Evolutionary conservation across 2,113 vertebrate species (phyloP).

Genomic region (Indri indri): DNA sequence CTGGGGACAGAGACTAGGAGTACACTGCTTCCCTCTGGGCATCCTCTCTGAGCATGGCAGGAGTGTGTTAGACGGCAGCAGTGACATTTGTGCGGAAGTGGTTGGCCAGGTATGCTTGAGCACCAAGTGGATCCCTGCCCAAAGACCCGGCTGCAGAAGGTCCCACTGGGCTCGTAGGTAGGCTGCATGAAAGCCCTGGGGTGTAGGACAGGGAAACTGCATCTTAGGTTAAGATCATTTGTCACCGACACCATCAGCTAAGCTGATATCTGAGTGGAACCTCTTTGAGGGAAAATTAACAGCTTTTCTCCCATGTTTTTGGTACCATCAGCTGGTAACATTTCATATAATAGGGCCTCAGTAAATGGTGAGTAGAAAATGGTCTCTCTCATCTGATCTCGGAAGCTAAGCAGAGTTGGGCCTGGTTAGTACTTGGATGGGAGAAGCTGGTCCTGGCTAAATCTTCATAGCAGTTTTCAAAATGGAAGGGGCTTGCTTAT

Average conservation of each 20-base stretch:
- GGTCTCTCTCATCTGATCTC: neutral
- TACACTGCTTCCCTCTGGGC: neutral
- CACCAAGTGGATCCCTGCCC: neutral
- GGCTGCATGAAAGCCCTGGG: neutral
- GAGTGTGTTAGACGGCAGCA: too few relatives aligned
- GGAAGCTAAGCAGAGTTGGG: too few relatives aligned
- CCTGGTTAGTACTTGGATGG: too few relatives aligned
- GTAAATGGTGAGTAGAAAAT: neutral
- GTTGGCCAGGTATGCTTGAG: neutral
- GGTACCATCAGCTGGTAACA: neutral
- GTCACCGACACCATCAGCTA: neutral
- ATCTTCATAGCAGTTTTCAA: neutral
- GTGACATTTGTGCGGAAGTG: neutral
- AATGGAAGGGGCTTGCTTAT: neutral
- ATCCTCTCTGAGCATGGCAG: neutral
- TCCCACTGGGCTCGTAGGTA: neutral
- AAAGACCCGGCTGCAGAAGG: neutral
- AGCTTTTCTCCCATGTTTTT: neutral
- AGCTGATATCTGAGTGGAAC: neutral
- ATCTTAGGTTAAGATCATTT: neutral
- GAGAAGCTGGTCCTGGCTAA: neutral
- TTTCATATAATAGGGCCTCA: neutral
- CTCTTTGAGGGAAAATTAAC: neutral
- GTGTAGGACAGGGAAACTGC: neutral
- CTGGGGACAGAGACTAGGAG: neutral